Evolutionary conservation across 2,113 vertebrate species (phyloP), one percentile per base, ranked within the genome.

Genomic region (Pollimyrus isidori): DNA sequence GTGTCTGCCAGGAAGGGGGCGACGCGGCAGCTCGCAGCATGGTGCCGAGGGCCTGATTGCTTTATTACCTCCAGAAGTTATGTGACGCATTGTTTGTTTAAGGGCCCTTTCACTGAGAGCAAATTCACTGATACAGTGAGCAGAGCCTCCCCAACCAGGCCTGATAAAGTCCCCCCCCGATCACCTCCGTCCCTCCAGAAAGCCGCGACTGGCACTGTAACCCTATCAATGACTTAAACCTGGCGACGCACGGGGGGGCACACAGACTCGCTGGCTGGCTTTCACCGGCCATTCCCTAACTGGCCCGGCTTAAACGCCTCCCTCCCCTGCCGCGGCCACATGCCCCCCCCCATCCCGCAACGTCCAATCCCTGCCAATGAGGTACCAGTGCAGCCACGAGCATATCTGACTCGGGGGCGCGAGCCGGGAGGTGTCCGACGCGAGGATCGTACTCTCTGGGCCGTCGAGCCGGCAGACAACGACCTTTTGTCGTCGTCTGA

Each of bases 221-320:
- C 93, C 91, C 91, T 93, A 93, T 94, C 94, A 95, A 92, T 92
- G 93, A 93, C 94, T 94, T 94, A 93, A 93, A 91, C 92, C 91
- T 83, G 7, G 88, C 92, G 92, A 92, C 92, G 94, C 91, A 91
- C 76, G 89, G 93, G 92, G 92, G 92, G 93, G 92, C 9, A 26
- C 62, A 69, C 93, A 95, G 94, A 95, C 94, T 93, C 90, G 89
- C 94, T 94, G 94, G 94, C 94, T 91, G 89, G 91, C 93, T 93
- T 94, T 95, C 94, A 93, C 92, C 93, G 93, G 91, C 93, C 93
- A 91, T 93, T 94, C 93, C 93, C 91, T 93, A 92, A 93, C 91
- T 89, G 91, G 92, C 89, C 92, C 91, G 4, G 94, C 94, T 94
- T 94, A 93, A 95, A 94, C 89, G 91, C 93, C 92, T 92, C 91